These are phyloP conservation scores for Cephus nigrinus DNA, from an alignment of 2,888 invertebrate species.

Conservation along the genomic window DNA sequence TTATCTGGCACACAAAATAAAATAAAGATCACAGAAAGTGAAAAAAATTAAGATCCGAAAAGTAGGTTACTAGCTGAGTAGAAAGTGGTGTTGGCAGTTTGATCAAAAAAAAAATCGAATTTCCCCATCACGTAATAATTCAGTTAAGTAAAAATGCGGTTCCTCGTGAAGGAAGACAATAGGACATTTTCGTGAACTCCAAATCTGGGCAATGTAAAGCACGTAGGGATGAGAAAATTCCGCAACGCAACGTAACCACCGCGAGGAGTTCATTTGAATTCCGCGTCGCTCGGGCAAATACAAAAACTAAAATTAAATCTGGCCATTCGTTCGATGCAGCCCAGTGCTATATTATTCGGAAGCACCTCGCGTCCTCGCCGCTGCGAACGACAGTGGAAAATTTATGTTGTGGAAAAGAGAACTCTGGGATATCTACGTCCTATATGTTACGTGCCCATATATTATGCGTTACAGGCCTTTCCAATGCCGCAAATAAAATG, in stretches of 20 bases:
- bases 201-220: background rate
- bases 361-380: slow-evolving; percentile 27
- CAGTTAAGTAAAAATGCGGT: too few species aligned
- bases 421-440: background rate
- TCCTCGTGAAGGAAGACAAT: background rate
- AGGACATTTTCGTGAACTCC: background rate
- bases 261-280: slow-evolving; percentile 40
- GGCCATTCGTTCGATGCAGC: slow-evolving; percentile 28
- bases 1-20: too few species aligned
- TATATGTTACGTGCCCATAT: too few species aligned
- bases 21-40: too few species aligned
- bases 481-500: too few species aligned
- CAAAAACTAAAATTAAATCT: slow-evolving; percentile 48
- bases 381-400: slow-evolving; percentile 35
- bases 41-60: too few species aligned
- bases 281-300: slow-evolving; percentile 9
- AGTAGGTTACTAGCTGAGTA: too few species aligned
- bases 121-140: too few species aligned
- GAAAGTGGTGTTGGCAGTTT: too few species aligned
- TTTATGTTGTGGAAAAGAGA: slow-evolving; percentile 34
- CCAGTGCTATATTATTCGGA: slow-evolving; percentile 35
- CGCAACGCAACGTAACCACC: slow-evolving; percentile 2
- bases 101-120: too few species aligned
- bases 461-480: too few species aligned
- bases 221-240: too few species aligned